Conservation (phyloP, 2,888 invertebrate genomes). For the Chrysolina americana region DNA sequence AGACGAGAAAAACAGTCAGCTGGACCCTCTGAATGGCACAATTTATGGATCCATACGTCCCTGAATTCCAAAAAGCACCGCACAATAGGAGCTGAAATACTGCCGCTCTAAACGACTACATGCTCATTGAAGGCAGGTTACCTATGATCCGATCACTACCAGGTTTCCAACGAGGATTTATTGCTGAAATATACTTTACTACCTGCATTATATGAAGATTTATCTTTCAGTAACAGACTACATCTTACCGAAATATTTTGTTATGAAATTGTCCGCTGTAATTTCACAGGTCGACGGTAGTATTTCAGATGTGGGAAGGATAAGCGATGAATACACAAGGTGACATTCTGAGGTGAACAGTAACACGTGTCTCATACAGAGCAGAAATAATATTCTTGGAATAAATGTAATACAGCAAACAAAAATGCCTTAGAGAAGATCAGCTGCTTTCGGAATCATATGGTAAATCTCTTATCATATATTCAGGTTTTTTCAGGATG, state of each 20-base stretch:
- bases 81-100: constrained; percentile 47
- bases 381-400: too few species aligned
- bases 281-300: not conserved
- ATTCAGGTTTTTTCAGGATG: too few species aligned
- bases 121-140: constrained; percentile 45
- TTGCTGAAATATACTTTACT: constrained; percentile 47
- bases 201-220: constrained; percentile 43
- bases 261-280: not conserved
- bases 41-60: constrained; percentile 47
- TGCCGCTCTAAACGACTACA: constrained; percentile 43
- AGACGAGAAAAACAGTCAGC: constrained; percentile 44
- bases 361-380: not conserved
- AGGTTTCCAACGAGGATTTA: constrained; percentile 43
- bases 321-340: not conserved
- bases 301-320: not conserved
- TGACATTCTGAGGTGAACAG: not conserved
- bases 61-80: constrained; percentile 39
- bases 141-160: constrained; percentile 50
- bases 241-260: not conserved
- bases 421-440: too few species aligned
- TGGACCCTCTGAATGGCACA: constrained; percentile 39
- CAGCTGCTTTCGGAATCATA: too few species aligned
- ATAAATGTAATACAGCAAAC: too few species aligned
- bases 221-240: not conserved
- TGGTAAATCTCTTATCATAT: too few species aligned